Base-by-base conservation (phyloP, 1,140 invertebrate species). In the Acromyrmex heyeri region DNA sequence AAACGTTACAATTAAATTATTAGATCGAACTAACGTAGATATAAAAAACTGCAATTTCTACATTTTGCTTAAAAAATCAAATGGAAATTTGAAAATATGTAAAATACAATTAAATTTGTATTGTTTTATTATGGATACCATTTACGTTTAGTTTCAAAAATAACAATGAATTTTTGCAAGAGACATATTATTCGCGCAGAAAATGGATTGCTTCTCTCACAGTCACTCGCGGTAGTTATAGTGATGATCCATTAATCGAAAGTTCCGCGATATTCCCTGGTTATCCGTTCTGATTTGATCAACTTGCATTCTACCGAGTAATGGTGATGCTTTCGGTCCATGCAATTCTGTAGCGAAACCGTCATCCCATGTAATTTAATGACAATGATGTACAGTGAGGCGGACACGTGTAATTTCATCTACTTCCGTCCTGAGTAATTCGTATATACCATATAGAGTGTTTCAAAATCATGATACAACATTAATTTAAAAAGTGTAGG, bases 181-280 rank as follows among this genome's bases (percentile, higher is more conserved):
- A 75, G 1, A 38, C n/a, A 30, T 44, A 44, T 27, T 81, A 30
- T 62, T 73, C 24, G 18, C 12, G 3, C 55, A 48, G 79, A 75
- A 75, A 83, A 83, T 83, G 69, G 38, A 83, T 83, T 14, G 24
- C 38, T 62, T 75, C 24, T 27, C n/a, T 62, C 69, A 48, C 55
- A 21, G 67, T 73, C 55, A 34, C 38, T 30, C 38, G 38, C 38
- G 38, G 2, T 50, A 44, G 18, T 1, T 18, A 48, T 48, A 24
- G 53, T 7, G 79, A 73, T 83, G 34, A 83, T 83, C 79, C 79
- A 83, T 83, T 83, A 83, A 83, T 83, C 69, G 79, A 83, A 83
- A 83, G 79, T 75, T 83, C 79, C 44, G 44, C 69, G 69, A 83
- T 81, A 81, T 75, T 61, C 38, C 18, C 55, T 61, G 12, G 55